A percentile compares a stretch with the other conserved stretches of the same genome.
Conservation (phyloP, 2,797 vertebrate genomes). For the Crax fasciolata region DNA sequence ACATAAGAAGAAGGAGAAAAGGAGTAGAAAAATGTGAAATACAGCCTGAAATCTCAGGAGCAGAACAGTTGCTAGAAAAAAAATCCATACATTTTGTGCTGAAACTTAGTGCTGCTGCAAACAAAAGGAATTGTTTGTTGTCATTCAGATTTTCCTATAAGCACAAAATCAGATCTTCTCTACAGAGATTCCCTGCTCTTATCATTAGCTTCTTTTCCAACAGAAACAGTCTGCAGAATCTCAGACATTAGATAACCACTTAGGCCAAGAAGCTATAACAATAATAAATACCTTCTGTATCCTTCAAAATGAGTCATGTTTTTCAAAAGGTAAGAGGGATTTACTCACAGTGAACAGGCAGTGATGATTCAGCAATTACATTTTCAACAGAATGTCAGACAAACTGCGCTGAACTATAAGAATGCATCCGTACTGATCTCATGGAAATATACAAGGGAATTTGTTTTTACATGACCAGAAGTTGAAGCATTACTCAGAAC, state of each 20-base stretch:
- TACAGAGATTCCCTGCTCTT: not conserved
- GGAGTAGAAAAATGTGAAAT: not conserved
- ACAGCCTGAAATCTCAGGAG: not conserved
- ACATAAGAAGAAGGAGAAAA: not conserved
- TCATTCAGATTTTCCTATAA: not conserved
- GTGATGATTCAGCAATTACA: conserved; percentile 52
- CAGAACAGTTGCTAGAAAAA: not conserved
- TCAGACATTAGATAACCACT: not conserved
- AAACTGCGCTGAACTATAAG: conserved; percentile 47
- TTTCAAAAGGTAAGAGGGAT: conserved; percentile 55
- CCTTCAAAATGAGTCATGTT: conserved; percentile 52
- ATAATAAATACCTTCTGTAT: conserved; percentile 40
- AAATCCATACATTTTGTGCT: not conserved
- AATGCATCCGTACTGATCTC: conserved; percentile 46
- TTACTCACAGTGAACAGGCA: conserved; percentile 46
- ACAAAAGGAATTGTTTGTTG: not conserved
- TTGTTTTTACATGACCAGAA: conserved; percentile 41
- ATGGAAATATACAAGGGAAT: conserved; percentile 41
- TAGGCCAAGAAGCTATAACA: conserved; percentile 23
- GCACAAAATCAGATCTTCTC: not conserved
- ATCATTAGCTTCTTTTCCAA: not conserved
- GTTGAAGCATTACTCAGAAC: not conserved
- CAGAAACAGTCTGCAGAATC: not conserved
- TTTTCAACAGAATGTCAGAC: conserved; percentile 40
- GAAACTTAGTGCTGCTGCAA: not conserved